Percentiles rank a stretch among this genome's conserved stretches.
phyloP scores from a whole-genome alignment of 2,888 invertebrate genomes.

The Fissipunctia ypsillon region DNA sequence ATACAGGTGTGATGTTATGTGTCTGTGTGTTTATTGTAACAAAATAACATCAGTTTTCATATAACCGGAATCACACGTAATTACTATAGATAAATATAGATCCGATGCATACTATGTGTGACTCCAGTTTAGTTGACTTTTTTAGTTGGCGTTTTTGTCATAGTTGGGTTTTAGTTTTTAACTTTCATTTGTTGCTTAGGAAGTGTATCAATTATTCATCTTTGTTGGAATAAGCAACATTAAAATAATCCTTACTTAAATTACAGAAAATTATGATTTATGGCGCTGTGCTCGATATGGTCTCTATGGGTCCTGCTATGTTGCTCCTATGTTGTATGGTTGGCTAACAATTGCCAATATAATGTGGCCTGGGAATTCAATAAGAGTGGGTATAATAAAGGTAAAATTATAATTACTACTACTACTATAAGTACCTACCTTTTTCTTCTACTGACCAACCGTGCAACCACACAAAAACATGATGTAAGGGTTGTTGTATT shows the following conservation, averaged over 20 bases:
- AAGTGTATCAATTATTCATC: not conserved
- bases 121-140: not conserved
- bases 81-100: too few species aligned
- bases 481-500: conserved; percentile 31
- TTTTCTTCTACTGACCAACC: not conserved
- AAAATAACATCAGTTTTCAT: too few species aligned
- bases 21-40: too few species aligned
- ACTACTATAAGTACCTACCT: not conserved
- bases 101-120: too few species aligned
- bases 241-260: not conserved
- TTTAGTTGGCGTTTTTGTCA: not conserved
- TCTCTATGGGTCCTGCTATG: conserved; percentile 94
- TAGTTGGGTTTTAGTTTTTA: not conserved
- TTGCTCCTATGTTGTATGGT: conserved; percentile 94
- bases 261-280: conserved; percentile 91
- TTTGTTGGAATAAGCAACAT: not conserved
- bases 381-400: conserved; percentile 94
- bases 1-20: too few species aligned
- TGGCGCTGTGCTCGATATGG: conserved; percentile 93
- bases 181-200: not conserved
- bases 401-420: conserved; percentile 79
- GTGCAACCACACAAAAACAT: not conserved
- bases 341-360: conserved; percentile 95
- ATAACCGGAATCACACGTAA: too few species aligned
- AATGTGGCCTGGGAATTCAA: conserved; percentile 93